These are phyloP conservation scores for Drosophila virilis DNA, from an alignment of 1,140 invertebrate species.

Conservation along the genomic window DNA sequence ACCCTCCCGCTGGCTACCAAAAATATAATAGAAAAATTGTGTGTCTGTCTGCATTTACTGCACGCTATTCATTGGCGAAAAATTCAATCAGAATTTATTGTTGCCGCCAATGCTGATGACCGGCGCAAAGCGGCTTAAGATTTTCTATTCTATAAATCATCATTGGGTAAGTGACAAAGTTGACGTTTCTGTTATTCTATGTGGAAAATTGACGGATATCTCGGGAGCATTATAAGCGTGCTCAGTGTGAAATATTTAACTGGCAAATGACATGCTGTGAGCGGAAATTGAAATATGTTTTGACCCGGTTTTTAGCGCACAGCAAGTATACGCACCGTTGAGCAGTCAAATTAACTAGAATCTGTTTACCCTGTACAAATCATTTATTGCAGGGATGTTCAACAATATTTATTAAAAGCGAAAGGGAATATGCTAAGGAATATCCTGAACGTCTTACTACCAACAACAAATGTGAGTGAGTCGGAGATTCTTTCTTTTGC, in stretches of 20 bases:
- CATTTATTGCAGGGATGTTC: background rate
- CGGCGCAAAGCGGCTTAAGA: slow-evolving; percentile 65
- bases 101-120: slow-evolving; percentile 32
- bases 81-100: slow-evolving; percentile 76
- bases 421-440: too few species aligned
- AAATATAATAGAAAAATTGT: slow-evolving; percentile 63
- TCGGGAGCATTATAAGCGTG: slow-evolving; percentile 32
- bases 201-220: slow-evolving; percentile 50
- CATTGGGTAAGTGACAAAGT: slow-evolving; percentile 15
- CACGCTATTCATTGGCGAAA: slow-evolving; percentile 44
- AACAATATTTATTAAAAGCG: too few species aligned
- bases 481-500: too few species aligned
- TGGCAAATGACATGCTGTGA: slow-evolving; percentile 49
- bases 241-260: slow-evolving; percentile 55
- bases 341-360: background rate
- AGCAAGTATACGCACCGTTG: slow-evolving; percentile 28
- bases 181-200: slow-evolving; percentile 48
- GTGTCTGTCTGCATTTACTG: slow-evolving; percentile 34
- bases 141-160: slow-evolving; percentile 44
- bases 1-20: slow-evolving; percentile 11
- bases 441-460: too few species aligned
- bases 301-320: slow-evolving; percentile 3
- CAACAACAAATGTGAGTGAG: too few species aligned
- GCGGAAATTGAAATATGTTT: slow-evolving; percentile 64
- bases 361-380: slow-evolving; percentile 7